These are phyloP conservation scores for Lindbergichthys nudifrons DNA, from an alignment of 2,797 vertebrate species.

Conservation along the genomic window DNA sequence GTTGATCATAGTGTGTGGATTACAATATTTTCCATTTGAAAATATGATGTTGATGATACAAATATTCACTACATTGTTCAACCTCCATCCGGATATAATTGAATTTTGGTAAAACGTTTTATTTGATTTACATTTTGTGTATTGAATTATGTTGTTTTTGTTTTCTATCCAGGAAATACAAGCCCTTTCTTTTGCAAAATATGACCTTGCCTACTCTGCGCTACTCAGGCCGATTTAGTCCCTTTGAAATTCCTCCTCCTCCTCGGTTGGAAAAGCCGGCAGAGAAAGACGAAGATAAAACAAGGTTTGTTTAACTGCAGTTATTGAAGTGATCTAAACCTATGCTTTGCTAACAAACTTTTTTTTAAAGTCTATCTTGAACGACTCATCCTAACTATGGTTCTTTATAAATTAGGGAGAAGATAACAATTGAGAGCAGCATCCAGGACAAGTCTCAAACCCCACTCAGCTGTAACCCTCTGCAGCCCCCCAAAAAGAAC, in stretches of 20 bases:
- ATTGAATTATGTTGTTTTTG: constrained; percentile 18
- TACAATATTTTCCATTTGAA: background rate
- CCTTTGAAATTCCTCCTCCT: constrained; percentile 83
- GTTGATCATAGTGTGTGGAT: background rate
- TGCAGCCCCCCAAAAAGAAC: constrained; percentile 74
- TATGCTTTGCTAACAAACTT: background rate
- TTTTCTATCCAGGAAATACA: constrained; percentile 85
- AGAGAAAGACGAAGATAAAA: constrained; percentile 47
- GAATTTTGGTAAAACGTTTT: background rate
- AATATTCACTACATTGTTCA: background rate
- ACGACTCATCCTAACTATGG: background rate
- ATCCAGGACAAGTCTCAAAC: constrained; percentile 59
- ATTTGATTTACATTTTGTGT: constrained; percentile 1
- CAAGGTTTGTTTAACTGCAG: constrained; percentile 73
- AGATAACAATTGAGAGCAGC: constrained; percentile 49
- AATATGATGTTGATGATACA: background rate
- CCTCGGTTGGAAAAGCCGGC: constrained; percentile 57
- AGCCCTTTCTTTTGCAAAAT: constrained; percentile 88
- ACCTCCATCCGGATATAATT: background rate
- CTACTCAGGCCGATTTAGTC: constrained; percentile 85
- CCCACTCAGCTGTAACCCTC: constrained; percentile 51
- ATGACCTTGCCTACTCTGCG: constrained; percentile 86
- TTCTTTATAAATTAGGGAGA: constrained; percentile 56
- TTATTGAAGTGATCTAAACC: background rate
- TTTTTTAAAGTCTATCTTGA: background rate